These are phyloP conservation scores for Lepidocyrtoides sp. DNA, from an alignment of 2,888 invertebrate genomes.

Conservation along the genomic window DNA sequence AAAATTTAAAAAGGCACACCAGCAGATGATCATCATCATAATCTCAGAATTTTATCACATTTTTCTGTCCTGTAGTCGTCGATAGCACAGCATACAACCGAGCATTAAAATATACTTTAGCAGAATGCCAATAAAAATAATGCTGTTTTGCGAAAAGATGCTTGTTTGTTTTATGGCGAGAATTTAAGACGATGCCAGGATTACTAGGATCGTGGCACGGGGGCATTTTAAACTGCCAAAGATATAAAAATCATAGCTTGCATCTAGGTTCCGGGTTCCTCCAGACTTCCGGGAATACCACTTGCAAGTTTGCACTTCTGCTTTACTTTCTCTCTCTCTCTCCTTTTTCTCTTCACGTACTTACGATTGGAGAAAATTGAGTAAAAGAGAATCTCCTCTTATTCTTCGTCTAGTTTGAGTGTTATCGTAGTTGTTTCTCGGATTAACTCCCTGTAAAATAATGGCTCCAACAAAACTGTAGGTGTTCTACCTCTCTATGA, in stretches of 20 bases:
- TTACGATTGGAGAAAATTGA: not conserved
- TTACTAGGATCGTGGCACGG: too few species aligned
- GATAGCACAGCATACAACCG: not conserved
- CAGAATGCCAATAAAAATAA: slow-evolving; percentile 20
- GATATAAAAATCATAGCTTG: slow-evolving; percentile 34
- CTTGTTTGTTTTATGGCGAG: slow-evolving; percentile 28
- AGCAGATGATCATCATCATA: not conserved
- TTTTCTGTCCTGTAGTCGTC: not conserved
- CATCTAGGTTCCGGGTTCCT: not conserved
- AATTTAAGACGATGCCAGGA: slow-evolving; percentile 8
- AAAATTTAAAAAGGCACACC: not conserved
- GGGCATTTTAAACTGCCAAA: slow-evolving; percentile 49
- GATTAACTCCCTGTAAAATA: slow-evolving; percentile 14
- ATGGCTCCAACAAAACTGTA: not conserved
- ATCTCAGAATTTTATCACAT: not conserved
- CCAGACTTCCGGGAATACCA: not conserved
- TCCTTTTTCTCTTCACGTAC: not conserved
- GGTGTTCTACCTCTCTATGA: not conserved
- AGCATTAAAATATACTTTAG: not conserved
- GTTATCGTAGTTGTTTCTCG: not conserved
- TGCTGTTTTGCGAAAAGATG: not conserved
- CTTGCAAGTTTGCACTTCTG: not conserved
- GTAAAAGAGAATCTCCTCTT: not conserved
- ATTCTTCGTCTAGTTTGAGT: too few species aligned
- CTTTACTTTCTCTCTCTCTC: not conserved